Percentiles rank a stretch among this genome's conserved stretches.
Conservation (phyloP, 2,888 invertebrate genomes). For the Norana najaformis region DNA sequence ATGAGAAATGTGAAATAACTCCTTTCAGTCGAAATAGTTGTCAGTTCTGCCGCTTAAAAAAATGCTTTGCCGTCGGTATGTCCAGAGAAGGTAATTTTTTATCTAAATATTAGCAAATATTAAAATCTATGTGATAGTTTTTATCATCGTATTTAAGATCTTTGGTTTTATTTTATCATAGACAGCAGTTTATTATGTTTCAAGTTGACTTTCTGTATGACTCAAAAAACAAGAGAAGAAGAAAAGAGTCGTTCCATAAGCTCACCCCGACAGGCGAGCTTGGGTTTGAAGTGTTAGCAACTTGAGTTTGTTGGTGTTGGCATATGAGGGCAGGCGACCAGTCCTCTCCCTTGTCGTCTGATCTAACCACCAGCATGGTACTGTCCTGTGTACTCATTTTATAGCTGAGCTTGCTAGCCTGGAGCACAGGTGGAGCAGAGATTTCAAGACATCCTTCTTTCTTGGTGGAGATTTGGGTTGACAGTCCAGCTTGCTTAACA, state of each 20-base stretch:
- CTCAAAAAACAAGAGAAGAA: not conserved
- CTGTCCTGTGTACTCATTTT: not conserved
- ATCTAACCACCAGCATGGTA: not conserved
- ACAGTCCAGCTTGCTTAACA: not conserved
- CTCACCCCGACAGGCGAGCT: not conserved
- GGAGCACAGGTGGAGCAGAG: not conserved
- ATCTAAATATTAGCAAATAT: not conserved
- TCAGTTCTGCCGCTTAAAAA: slow-evolving; percentile 62
- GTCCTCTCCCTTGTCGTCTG: not conserved
- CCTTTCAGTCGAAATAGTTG: slow-evolving; percentile 63
- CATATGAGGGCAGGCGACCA: not conserved
- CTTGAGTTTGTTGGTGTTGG: not conserved
- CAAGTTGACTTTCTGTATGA: not conserved
- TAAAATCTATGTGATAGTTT: not conserved
- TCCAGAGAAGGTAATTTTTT: slow-evolving; percentile 55
- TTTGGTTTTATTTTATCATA: not conserved
- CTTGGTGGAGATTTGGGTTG: not conserved
- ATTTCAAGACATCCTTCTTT: not conserved
- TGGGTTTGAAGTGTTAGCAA: not conserved
- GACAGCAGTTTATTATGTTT: not conserved
- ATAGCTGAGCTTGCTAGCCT: not conserved
- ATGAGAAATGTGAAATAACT: slow-evolving; percentile 62
- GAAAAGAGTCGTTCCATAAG: not conserved
- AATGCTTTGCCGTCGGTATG: slow-evolving; percentile 63
- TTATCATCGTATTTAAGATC: not conserved